These are phyloP conservation scores for Bambusicola thoracicus DNA, from an alignment of 2,113 vertebrate species.

Conservation along the genomic window DNA sequence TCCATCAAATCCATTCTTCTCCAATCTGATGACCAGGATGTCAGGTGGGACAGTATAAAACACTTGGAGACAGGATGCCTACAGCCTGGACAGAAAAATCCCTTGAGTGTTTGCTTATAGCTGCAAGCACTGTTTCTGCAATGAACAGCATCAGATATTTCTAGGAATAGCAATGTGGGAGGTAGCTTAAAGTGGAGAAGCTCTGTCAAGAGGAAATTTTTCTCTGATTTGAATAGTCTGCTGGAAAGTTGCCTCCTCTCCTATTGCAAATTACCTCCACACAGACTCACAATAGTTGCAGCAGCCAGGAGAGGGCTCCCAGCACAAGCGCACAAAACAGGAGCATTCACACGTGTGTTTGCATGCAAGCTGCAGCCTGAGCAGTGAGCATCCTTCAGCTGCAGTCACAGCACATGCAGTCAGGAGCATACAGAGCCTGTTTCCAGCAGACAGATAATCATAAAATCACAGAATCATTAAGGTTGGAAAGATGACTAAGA, in stretches of 20 bases:
- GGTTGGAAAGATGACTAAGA: too few species aligned
- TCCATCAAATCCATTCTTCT: too few species aligned
- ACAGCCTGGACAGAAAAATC: neutral
- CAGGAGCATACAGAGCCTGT: neutral
- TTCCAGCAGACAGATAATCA: neutral
- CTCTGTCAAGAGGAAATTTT: neutral
- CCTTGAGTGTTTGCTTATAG: neutral
- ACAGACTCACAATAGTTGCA: fast-evolving
- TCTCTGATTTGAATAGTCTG: fast-evolving
- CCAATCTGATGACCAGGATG: too few species aligned
- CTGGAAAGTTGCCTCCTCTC: neutral
- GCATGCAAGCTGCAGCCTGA: neutral
- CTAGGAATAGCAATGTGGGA: neutral
- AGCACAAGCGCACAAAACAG: neutral
- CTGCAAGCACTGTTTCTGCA: neutral
- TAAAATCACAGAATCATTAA: too few species aligned
- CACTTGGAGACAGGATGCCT: neutral
- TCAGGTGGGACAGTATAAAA: neutral
- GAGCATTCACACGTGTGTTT: fast-evolving
- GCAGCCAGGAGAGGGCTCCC: constrained; percentile 61
- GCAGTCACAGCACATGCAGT: neutral
- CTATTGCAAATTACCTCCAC: fast-evolving
- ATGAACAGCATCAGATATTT: neutral
- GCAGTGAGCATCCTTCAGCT: neutral
- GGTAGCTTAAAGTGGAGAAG: neutral